Conservation (phyloP, 2,797 vertebrate genomes). For the Galago senegalensis region DNA sequence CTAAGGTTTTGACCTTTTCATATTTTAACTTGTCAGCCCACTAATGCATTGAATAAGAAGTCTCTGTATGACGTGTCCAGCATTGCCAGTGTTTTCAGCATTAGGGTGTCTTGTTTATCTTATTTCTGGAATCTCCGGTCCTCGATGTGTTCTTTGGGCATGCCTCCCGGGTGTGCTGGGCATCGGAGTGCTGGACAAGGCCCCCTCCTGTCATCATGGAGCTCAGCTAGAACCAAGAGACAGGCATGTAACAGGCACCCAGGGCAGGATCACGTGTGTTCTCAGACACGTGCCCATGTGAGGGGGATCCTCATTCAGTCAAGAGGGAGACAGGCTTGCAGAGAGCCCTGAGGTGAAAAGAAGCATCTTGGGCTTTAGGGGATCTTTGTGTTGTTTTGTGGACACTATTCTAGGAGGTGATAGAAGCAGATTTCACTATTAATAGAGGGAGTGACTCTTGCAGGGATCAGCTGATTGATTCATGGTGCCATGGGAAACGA, state of each 20-base stretch:
- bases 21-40: not conserved
- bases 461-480: not conserved
- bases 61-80: not conserved
- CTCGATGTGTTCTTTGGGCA: not conserved
- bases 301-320: not conserved
- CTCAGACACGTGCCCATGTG: not conserved
- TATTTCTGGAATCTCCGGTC: not conserved
- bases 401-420: not conserved
- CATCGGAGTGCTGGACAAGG: not conserved
- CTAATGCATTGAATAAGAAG: not conserved
- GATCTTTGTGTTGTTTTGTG: not conserved
- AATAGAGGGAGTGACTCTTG: not conserved
- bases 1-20: not conserved
- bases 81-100: not conserved
- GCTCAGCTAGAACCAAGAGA: not conserved
- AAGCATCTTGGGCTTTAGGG: not conserved
- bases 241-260: rapidly evolving
- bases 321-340: not conserved
- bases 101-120: not conserved
- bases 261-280: not conserved
- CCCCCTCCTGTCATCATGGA: not conserved
- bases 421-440: not conserved
- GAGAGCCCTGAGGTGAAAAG: not conserved
- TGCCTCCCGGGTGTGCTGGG: not conserved
- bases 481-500: not conserved